Evolutionary conservation across 2,888 invertebrate genomes (phyloP).

Genomic region (Liodrosophila aerea): DNA sequence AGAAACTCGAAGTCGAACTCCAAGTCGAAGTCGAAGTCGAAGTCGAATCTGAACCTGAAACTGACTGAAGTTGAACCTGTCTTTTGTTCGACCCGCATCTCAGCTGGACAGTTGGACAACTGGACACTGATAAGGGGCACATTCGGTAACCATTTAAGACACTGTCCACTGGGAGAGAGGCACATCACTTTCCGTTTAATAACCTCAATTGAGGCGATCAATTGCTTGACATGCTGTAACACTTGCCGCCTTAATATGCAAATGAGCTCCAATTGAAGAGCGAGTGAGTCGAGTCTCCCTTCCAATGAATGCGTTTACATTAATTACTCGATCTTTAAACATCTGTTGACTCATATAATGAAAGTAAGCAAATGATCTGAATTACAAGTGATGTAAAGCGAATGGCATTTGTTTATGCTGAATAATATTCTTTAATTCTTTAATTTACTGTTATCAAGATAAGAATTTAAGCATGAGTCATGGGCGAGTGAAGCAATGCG

Average conservation of each 20-base stretch:
- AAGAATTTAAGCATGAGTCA: no score
- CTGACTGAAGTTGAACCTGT: constrained; percentile 9
- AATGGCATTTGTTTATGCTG: not conserved
- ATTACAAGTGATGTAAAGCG: not conserved
- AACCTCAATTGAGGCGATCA: constrained; percentile 52
- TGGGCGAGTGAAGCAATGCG: no score
- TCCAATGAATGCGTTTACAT: constrained; percentile 4
- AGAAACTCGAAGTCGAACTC: constrained; percentile 26
- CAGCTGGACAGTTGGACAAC: constrained; percentile 16
- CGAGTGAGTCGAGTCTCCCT: not conserved
- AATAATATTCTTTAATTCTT: no score
- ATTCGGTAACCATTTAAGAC: constrained; percentile 36
- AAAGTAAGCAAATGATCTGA: not conserved
- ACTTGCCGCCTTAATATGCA: constrained; percentile 42
- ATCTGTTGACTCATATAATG: constrained; percentile 7
- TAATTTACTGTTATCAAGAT: no score
- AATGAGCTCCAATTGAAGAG: constrained; percentile 24
- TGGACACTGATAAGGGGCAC: constrained; percentile 35
- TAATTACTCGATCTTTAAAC: not conserved
- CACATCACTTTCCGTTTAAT: constrained; percentile 71
- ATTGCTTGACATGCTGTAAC: constrained; percentile 43
- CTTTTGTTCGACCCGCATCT: constrained; percentile 8
- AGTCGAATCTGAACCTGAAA: constrained; percentile 5
- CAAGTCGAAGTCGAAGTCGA: constrained; percentile 1
- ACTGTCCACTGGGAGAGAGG: constrained; percentile 6